Conservation (phyloP, 2,888 invertebrate genomes). For the Parnassius smintheus region DNA sequence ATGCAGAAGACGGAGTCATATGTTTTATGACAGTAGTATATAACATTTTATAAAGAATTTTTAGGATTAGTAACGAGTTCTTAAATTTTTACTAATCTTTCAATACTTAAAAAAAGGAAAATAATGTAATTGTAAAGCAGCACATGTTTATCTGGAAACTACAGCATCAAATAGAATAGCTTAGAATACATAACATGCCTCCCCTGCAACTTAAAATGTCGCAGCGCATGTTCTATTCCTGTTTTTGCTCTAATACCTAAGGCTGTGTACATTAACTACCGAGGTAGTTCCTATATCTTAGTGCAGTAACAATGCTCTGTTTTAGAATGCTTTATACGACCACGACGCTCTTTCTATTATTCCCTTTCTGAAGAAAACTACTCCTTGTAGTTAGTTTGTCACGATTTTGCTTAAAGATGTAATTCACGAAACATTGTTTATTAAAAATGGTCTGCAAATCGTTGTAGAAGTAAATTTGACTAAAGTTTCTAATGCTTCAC, state of each 20-base stretch:
- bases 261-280: slow-evolving; percentile 28
- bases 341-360: slow-evolving; percentile 40
- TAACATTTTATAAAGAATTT: too few species aligned
- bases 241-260: slow-evolving; percentile 41
- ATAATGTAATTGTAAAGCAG: too few species aligned
- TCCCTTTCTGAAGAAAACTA: slow-evolving; percentile 19
- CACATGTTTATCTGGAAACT: neutral
- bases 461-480: too few species aligned
- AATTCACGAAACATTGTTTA: neutral
- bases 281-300: slow-evolving; percentile 24
- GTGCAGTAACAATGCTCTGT: slow-evolving; percentile 40
- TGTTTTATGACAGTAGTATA: too few species aligned
- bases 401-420: slow-evolving; percentile 24
- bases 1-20: too few species aligned
- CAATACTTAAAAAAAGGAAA: too few species aligned
- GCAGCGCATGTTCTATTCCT: slow-evolving; percentile 46
- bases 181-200: slow-evolving; percentile 48
- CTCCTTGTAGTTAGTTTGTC: slow-evolving; percentile 29
- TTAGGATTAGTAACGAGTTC: too few species aligned
- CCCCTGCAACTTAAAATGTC: slow-evolving; percentile 42
- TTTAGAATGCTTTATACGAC: slow-evolving; percentile 37
- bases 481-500: too few species aligned
- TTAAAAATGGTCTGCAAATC: too few species aligned
- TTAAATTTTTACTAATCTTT: too few species aligned
- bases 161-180: slow-evolving; percentile 28